These are phyloP conservation scores for Pseudoips prasinana DNA, from an alignment of 2,888 invertebrate genomes.

Conservation along the genomic window DNA sequence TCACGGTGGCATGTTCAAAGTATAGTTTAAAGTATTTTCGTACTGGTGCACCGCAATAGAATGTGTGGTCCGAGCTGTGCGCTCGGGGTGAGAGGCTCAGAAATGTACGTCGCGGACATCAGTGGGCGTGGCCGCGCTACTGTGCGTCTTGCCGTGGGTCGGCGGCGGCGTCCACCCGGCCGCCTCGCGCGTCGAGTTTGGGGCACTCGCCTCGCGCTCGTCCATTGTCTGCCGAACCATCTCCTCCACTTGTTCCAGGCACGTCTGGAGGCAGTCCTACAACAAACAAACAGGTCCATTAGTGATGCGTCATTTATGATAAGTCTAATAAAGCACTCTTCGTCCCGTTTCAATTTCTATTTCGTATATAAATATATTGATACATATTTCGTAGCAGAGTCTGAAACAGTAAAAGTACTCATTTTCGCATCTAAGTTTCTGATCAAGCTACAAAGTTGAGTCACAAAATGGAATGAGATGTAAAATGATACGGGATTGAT, in stretches of 20 bases:
- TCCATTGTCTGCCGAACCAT: conserved; percentile 85
- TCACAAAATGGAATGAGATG: too few species aligned
- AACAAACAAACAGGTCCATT: conserved; percentile 38
- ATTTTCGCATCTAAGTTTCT: too few species aligned
- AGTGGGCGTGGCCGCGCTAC: conserved; percentile 91
- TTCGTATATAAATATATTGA: too few species aligned
- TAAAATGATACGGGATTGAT: too few species aligned
- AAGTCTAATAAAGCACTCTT: too few species aligned
- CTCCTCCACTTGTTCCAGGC: conserved; percentile 90
- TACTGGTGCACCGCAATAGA: conserved; percentile 73
- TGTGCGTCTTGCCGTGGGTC: conserved; percentile 83
- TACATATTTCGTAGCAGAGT: too few species aligned
- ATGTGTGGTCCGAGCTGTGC: conserved; percentile 42
- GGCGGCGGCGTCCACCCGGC: conserved; percentile 73
- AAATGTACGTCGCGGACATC: conserved; percentile 93
- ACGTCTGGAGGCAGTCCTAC: conserved; percentile 90
- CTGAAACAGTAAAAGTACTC: too few species aligned
- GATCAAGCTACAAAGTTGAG: too few species aligned
- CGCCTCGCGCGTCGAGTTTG: conserved; percentile 73
- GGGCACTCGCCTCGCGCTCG: conserved; percentile 58
- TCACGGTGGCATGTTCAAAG: conserved; percentile 67
- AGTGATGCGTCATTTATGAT: too few species aligned
- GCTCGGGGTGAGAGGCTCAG: conserved; percentile 49
- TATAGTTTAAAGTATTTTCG: conserved; percentile 77
- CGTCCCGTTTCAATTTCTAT: too few species aligned